Evolutionary conservation across 2,888 invertebrate genomes (phyloP).

Genomic region (Lasioglossum oenotherae): DNA sequence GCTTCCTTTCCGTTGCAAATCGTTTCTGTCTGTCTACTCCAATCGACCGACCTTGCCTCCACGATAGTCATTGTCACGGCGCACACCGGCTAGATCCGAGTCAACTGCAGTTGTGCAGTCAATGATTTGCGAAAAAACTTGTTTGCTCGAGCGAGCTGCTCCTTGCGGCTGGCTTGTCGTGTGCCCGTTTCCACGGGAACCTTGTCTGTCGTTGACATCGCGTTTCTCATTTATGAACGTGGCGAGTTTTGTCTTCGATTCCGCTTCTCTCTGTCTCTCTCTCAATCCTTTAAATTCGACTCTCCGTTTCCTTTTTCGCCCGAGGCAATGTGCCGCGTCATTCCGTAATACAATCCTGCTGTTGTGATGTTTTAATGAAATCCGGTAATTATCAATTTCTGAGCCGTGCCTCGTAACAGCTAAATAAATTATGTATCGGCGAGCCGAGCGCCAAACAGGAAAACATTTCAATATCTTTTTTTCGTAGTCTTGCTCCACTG

Average conservation of each 20-base stretch:
- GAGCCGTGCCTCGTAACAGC: neutral
- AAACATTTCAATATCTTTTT: neutral
- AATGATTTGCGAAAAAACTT: constrained; percentile 55
- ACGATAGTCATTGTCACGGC: constrained; percentile 62
- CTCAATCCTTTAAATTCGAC: neutral
- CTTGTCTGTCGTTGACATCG: constrained; percentile 41
- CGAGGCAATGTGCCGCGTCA: neutral
- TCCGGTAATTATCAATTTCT: constrained; percentile 3
- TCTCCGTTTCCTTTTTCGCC: neutral
- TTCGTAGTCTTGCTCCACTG: neutral
- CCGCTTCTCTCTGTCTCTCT: neutral
- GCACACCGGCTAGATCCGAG: constrained; percentile 38
- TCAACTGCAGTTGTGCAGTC: constrained; percentile 24
- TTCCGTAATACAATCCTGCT: neutral
- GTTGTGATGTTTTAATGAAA: neutral
- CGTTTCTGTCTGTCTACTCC: constrained; percentile 39
- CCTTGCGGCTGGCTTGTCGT: neutral
- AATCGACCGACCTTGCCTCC: constrained; percentile 57
- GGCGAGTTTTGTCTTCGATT: neutral
- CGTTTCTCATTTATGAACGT: neutral
- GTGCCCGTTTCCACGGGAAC: constrained; percentile 39
- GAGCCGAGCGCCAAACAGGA: neutral
- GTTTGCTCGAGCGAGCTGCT: constrained; percentile 34
- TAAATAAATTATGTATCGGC: constrained; percentile 2
- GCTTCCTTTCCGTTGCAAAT: neutral